These are phyloP conservation scores for Myiotriccus ornatus DNA, from an alignment of 2,797 vertebrate genomes.

Conservation along the genomic window DNA sequence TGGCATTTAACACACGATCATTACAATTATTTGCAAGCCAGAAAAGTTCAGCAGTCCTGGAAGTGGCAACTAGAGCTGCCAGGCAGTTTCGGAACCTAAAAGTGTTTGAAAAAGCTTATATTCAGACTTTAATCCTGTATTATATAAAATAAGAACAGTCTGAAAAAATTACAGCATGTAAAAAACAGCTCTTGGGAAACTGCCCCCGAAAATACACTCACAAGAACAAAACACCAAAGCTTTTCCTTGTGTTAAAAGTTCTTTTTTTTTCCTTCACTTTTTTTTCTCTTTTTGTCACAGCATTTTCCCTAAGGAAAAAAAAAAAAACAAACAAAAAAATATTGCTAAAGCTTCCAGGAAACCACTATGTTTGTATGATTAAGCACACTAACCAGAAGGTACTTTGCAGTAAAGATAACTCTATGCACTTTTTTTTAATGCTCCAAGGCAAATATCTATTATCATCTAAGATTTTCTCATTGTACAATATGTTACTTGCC, in stretches of 20 bases:
- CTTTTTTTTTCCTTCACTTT: too few relatives aligned
- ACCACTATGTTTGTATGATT: background rate
- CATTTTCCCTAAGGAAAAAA: background rate
- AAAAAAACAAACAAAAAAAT: too few relatives aligned
- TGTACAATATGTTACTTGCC: background rate
- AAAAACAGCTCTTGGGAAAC: background rate
- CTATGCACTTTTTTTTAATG: background rate
- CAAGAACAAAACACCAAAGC: background rate
- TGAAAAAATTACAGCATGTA: background rate
- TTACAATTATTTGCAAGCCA: background rate
- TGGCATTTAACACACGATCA: slow-evolving; percentile 1
- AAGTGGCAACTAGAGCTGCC: background rate
- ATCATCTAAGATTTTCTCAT: background rate
- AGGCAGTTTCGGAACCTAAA: background rate
- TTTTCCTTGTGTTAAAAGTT: background rate
- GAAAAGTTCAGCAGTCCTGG: background rate
- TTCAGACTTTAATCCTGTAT: background rate
- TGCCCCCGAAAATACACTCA: background rate
- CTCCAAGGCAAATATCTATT: background rate
- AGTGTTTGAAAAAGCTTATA: background rate
- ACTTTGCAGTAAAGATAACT: background rate
- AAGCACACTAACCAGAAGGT: background rate
- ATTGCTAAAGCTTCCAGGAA: background rate
- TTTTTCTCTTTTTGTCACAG: background rate
- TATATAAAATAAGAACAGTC: background rate